These are phyloP conservation scores for Trachops cirrhosus DNA, from an alignment of 2,797 vertebrate species.

Conservation along the genomic window DNA sequence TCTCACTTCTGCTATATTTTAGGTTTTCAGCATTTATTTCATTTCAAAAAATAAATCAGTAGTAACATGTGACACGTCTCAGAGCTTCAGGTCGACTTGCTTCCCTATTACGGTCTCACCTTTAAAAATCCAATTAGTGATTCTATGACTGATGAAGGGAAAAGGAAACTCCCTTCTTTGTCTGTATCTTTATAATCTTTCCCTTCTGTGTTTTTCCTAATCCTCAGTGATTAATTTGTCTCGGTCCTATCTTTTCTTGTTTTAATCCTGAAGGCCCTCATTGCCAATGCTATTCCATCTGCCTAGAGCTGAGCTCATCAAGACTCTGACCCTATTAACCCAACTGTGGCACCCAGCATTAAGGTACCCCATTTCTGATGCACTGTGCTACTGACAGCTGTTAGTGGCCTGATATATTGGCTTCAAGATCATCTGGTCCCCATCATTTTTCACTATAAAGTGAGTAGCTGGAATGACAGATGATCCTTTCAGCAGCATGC, in stretches of 20 bases:
- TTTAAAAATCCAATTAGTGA: slow-evolving; percentile 41
- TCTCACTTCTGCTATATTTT: slow-evolving; percentile 24
- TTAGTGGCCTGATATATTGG: not conserved
- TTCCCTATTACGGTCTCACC: not conserved
- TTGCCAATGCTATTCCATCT: not conserved
- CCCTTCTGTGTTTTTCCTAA: not conserved
- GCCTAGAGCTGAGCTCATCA: slow-evolving; percentile 2
- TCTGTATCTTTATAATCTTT: slow-evolving; percentile 3
- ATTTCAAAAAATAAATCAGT: not conserved
- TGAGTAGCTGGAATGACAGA: slow-evolving; percentile 40
- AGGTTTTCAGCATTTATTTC: not conserved
- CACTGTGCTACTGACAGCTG: not conserved
- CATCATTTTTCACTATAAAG: slow-evolving; percentile 33
- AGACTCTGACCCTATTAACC: not conserved
- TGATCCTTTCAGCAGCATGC: slow-evolving; percentile 40
- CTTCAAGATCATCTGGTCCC: not conserved
- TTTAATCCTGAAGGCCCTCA: not conserved
- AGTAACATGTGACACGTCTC: slow-evolving; percentile 8
- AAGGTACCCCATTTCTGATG: not conserved
- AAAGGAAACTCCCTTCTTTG: not conserved
- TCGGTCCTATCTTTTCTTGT: slow-evolving; percentile 10
- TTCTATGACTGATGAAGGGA: not conserved
- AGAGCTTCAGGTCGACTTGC: not conserved
- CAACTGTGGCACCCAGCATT: not conserved
- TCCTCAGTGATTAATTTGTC: not conserved